Conservation (phyloP, 2,888 invertebrate species). For the Griposia aprilina region DNA sequence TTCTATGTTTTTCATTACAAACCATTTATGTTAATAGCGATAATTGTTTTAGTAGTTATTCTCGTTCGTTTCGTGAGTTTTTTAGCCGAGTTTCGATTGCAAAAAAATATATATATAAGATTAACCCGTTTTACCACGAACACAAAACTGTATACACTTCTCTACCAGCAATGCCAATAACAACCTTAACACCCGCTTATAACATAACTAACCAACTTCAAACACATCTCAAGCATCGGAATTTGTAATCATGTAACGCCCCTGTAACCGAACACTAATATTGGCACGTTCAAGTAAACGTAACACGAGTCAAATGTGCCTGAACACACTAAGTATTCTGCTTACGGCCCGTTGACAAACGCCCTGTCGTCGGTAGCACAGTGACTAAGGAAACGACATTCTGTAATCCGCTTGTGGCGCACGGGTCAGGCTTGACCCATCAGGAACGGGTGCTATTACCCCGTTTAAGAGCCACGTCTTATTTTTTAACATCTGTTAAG, state of each 20-base stretch:
- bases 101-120: not conserved
- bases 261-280: constrained; percentile 53
- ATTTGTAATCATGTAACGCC: constrained; percentile 51
- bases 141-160: not conserved
- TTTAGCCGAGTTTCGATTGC: not conserved
- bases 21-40: constrained; percentile 51
- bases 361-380: constrained; percentile 52
- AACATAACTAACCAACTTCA: constrained; percentile 26
- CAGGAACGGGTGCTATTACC: constrained; percentile 61
- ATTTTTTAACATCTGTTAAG: constrained; percentile 49
- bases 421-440: constrained; percentile 70
- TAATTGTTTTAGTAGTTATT: constrained; percentile 45
- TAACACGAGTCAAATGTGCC: constrained; percentile 59
- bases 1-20: constrained; percentile 44
- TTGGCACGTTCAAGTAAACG: constrained; percentile 53
- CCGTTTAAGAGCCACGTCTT: constrained; percentile 41
- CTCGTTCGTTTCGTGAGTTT: constrained; percentile 28
- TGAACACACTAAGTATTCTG: constrained; percentile 63
- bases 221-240: constrained; percentile 28
- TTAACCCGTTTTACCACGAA: not conserved
- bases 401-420: constrained; percentile 79
- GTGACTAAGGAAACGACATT: constrained; percentile 64
- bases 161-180: not conserved
- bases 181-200: not conserved
- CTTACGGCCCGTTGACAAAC: constrained; percentile 74